Evolutionary conservation across 2,113 vertebrate species (phyloP).

Genomic region (Turdus rufiventris): DNA sequence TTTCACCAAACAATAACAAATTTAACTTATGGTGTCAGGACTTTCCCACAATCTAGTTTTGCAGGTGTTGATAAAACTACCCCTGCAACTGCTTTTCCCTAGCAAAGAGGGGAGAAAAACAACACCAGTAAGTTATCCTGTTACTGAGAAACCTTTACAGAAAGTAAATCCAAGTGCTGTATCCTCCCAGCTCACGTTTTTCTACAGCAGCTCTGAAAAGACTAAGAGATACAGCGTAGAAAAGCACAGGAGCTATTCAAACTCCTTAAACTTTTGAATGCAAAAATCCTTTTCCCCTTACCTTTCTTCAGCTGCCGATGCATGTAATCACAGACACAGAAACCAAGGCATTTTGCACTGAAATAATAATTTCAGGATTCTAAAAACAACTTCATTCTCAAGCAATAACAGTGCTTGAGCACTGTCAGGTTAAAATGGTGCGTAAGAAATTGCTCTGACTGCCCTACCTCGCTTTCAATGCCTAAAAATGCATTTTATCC

Average conservation of each 20-base stretch:
- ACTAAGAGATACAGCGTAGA: background rate
- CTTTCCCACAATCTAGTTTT: constrained; percentile 75
- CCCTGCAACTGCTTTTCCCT: constrained; percentile 29
- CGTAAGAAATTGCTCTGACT: background rate
- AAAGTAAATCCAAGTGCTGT: background rate
- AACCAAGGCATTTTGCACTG: background rate
- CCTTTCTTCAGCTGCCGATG: constrained; percentile 8
- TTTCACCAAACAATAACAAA: constrained; percentile 81
- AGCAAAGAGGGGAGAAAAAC: background rate
- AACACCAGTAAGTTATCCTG: background rate
- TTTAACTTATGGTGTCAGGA: constrained; percentile 67
- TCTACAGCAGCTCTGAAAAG: background rate
- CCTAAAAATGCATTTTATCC: background rate
- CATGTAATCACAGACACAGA: background rate
- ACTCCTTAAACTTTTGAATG: background rate
- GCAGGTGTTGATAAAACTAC: constrained; percentile 68
- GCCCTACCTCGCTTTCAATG: background rate
- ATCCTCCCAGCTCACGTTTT: background rate
- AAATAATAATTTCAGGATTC: background rate
- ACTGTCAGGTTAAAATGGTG: background rate
- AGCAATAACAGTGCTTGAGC: background rate
- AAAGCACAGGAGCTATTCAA: background rate
- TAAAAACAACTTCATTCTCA: background rate
- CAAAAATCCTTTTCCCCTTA: background rate
- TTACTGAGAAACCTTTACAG: constrained; percentile 8